These are phyloP conservation scores for Macaca fascicularis DNA, from an alignment of 2,113 vertebrate genomes.

Conservation along the genomic window DNA sequence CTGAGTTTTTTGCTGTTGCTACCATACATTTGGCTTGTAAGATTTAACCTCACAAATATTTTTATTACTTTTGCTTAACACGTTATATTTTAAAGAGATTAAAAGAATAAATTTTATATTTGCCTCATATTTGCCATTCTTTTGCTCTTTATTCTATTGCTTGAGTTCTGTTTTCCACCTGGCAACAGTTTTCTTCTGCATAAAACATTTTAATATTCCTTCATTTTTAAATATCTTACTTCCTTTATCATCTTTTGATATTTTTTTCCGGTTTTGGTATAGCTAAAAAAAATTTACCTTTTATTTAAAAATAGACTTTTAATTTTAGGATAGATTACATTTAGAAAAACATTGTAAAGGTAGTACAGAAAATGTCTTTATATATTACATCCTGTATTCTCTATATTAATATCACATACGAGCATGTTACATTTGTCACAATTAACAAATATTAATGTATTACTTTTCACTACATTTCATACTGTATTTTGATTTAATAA, in stretches of 20 bases:
- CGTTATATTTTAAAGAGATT: background rate
- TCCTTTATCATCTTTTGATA: background rate
- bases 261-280: background rate
- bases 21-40: background rate
- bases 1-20: background rate
- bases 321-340: background rate
- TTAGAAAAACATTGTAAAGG: background rate
- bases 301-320: background rate
- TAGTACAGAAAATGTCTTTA: background rate
- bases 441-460: background rate
- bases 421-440: background rate
- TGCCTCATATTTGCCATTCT: background rate
- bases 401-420: too few species aligned
- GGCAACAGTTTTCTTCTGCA: background rate
- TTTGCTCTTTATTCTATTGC: background rate
- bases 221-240: background rate
- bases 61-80: background rate
- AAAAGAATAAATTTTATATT: background rate
- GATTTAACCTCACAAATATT: background rate
- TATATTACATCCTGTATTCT: background rate
- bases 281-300: background rate
- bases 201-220: background rate
- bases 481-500: background rate
- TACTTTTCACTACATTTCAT: background rate
- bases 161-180: background rate